Evolutionary conservation across 2,888 invertebrate species (phyloP), one percentile per base, ranked within the genome.

Genomic region (Celastrina argiolus): DNA sequence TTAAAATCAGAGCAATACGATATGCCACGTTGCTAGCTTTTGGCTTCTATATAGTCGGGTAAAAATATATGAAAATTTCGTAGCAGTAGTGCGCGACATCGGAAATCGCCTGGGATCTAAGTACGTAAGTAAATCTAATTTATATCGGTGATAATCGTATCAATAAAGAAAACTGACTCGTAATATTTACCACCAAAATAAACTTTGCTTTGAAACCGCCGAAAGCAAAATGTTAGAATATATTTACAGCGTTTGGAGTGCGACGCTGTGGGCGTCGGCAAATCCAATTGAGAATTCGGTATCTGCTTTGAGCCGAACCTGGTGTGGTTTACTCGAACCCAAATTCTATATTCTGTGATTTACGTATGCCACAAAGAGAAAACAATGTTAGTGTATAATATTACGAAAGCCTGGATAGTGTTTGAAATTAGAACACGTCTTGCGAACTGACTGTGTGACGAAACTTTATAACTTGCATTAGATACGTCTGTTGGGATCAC

Each of bases 201-300:
- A 8, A 36, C 36, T 36, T 36, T 36, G 10, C 45, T 45, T 22
- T 6, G 14, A 26, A 22, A 16, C 10, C 22, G 14, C 14, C 26
- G 51, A 22, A 51, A 22, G 51, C 22, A 28, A 36, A 7, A 36
- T 36, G 36, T 8, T 10, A 22, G 22, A 22, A 51, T 51, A 51
- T 51, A 51, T 51, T 51, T 26, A 51, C 14, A 51, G 22, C 14
- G 51, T 51, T 51, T 7, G 8, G 45, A 18, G 45, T 22, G 51
- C 22, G 51, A 22, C 51, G 2, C 31, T 18, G 45, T 45, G 45
- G 51, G 51, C 22, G 51, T 51, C 51, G 2, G 26, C 12, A 51
- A 26, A 51, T 51, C 14, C 51, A 51, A 51, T 51, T 51, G 22
- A 51, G 51, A 51, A 22, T 51, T 51, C 51, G 22, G 51, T 51